Conservation (phyloP, 1,140 invertebrate species). For the Cydia fagiglandana region DNA sequence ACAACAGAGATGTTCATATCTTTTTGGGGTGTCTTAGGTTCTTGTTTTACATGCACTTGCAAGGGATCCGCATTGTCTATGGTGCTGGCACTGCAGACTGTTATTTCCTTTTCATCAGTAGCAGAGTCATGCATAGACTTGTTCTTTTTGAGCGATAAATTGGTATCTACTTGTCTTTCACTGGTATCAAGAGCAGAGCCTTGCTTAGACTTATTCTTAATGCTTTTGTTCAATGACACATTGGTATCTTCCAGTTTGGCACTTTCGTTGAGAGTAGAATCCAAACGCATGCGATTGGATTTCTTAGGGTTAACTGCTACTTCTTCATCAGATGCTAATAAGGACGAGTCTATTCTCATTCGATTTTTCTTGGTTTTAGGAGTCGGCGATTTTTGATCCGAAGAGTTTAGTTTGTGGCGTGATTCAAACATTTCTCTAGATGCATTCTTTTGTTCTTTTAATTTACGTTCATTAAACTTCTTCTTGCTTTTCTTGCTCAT, state of each 20-base stretch:
- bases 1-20: slow-evolving; percentile 46
- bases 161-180: slow-evolving; percentile 12
- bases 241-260: slow-evolving; percentile 31
- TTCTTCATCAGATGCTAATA: slow-evolving; percentile 56
- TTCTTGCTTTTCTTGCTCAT: slow-evolving; percentile 70
- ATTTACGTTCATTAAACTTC: slow-evolving; percentile 67
- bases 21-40: slow-evolving; percentile 58
- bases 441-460: slow-evolving; percentile 69
- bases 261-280: slow-evolving; percentile 54
- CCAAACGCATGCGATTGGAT: slow-evolving; percentile 54
- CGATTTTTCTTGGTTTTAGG: slow-evolving; percentile 48
- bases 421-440: slow-evolving; percentile 73
- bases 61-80: slow-evolving; percentile 52
- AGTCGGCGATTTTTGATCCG: slow-evolving; percentile 44
- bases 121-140: slow-evolving; percentile 45
- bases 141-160: slow-evolving; percentile 25
- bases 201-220: slow-evolving; percentile 38
- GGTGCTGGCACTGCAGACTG: slow-evolving; percentile 45
- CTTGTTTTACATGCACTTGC: slow-evolving; percentile 49
- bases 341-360: slow-evolving; percentile 45
- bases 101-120: slow-evolving; percentile 63
- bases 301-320: slow-evolving; percentile 47
- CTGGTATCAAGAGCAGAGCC: slow-evolving; percentile 13
- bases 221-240: slow-evolving; percentile 35
- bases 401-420: slow-evolving; percentile 60